Evolutionary conservation across 1,140 invertebrate genomes (phyloP), one percentile per base, ranked within the genome.

Genomic region (Proctacanthus coquilletti): DNA sequence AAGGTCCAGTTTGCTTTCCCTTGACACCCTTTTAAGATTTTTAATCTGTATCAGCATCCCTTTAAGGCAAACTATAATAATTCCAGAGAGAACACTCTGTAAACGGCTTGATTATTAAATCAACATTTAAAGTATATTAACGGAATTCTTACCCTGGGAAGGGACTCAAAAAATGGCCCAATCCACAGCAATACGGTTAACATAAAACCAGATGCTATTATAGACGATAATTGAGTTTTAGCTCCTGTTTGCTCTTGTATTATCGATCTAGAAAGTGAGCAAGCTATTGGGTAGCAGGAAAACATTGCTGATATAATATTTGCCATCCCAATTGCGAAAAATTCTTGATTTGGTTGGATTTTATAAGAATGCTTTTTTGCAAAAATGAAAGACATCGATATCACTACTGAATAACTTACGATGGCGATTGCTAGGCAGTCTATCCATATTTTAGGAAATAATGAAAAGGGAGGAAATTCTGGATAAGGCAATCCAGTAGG

Each of bases 341-440:
- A 56, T 61, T 91, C 91, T 62, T 96, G 92, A 62, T 93, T 95
- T 0, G 84, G 68, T 45, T 88, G 73, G 1, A 97, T 70, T 45
- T 85, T 75, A 52, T 96, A 96, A 44, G 81, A 76, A 39, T 83
- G 68, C 60, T 89, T 92, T 45, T 78, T 72, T 2, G 89, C 85
- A 58, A 94, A 85, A 33, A 93, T 87, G 40, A 93, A 68, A 0
- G 80, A 84, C 84, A 96, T 85, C 1, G 91, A 95, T 64, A 96
- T 84, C 3, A 84, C 77, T 21, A 94, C 77, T 2, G 85, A 84
- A 60, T 89, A 95, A 1, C 83, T 79, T 0, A 96, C 84, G 56
- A 96, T 77, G 2, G 84, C 77, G 44, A 94, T 84, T 4, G 83
- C 68, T 46, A 70, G 65, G 0, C 65, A 62, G 36, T 71, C 68